Percentiles rank a stretch among this genome's conserved stretches.
These are phyloP conservation scores for Amblyjoppa proteus DNA, from an alignment of 2,888 invertebrate genomes.

Conservation along the genomic window DNA sequence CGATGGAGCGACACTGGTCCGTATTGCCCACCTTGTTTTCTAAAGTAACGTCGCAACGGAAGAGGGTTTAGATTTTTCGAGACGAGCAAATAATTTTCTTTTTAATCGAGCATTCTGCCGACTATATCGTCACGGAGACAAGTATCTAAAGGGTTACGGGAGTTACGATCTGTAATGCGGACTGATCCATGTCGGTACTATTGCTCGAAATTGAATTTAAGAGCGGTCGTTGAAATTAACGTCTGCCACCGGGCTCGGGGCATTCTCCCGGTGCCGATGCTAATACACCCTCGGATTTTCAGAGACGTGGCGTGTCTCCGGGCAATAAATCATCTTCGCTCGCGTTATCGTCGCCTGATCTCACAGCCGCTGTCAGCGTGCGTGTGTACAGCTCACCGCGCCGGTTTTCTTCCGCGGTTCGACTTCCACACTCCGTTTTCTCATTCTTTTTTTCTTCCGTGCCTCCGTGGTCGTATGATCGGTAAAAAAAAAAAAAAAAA, in stretches of 20 bases:
- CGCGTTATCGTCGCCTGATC: constrained; percentile 76
- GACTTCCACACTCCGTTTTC: constrained; percentile 36
- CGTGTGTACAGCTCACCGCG: constrained; percentile 72
- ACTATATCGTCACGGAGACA: not conserved
- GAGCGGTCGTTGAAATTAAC: constrained; percentile 24
- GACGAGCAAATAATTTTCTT: not conserved
- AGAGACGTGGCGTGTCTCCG: constrained; percentile 76
- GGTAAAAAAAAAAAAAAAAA: not conserved
- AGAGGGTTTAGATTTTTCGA: not conserved
- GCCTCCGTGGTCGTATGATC: not conserved
- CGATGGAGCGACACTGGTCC: not conserved
- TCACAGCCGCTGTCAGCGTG: constrained; percentile 75
- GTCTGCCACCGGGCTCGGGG: not conserved
- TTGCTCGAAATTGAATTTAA: constrained; percentile 28
- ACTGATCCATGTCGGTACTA: constrained; percentile 3
- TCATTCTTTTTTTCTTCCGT: constrained; percentile 13
- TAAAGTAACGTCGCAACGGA: not conserved
- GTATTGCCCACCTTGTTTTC: not conserved
- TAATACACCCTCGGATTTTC: constrained; percentile 41
- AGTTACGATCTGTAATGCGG: not conserved
- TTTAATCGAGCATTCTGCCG: not conserved
- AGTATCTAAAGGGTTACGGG: not conserved
- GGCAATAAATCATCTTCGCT: constrained; percentile 81
- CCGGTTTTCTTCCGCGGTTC: constrained; percentile 57
- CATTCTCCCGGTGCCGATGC: constrained; percentile 6